phyloP scores from a whole-genome alignment of 92 coral and sea anemone genomes.

The Palythoa grandis region DNA sequence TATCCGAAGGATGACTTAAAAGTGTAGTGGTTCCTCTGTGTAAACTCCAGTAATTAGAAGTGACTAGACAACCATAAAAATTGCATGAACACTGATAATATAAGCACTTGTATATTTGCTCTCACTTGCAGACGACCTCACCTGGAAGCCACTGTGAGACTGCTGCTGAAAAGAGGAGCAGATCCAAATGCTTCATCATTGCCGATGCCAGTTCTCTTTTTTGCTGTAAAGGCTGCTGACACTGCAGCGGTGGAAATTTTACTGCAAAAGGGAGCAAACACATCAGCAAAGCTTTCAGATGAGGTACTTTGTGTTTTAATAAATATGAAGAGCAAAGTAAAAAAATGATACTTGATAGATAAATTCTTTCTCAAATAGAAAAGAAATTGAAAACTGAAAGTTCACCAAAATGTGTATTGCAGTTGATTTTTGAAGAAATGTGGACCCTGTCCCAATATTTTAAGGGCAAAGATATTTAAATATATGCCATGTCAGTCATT shows the following conservation, averaged over 20 bases:
- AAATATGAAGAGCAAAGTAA: background rate
- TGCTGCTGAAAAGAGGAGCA: conserved; percentile 91
- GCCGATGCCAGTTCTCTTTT: conserved; percentile 99
- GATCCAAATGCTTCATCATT: conserved; percentile 96
- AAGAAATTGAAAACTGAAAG: too few relatives aligned
- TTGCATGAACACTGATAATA: too few relatives aligned
- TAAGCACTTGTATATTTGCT: background rate
- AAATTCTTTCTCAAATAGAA: background rate
- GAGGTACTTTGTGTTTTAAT: conserved; percentile 54
- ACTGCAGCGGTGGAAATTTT: conserved; percentile 94
- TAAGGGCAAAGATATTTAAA: too few relatives aligned
- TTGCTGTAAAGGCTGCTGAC: conserved; percentile 98
- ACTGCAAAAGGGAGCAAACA: conserved; percentile 90
- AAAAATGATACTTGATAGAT: too few relatives aligned
- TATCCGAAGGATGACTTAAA: too few relatives aligned
- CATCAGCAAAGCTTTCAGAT: conserved; percentile 86
- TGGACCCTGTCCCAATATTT: too few relatives aligned
- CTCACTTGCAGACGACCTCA: conserved; percentile 84
- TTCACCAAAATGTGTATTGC: too few relatives aligned
- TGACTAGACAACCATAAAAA: background rate
- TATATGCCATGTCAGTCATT: too few relatives aligned
- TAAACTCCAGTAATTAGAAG: too few relatives aligned
- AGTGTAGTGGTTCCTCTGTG: too few relatives aligned
- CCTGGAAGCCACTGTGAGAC: conserved; percentile 95
- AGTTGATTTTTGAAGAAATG: too few relatives aligned